Percentiles rank a stretch among this genome's conserved stretches.
Evolutionary conservation across 1,140 invertebrate species (phyloP).

Genomic region (Apolygus lucorum): DNA sequence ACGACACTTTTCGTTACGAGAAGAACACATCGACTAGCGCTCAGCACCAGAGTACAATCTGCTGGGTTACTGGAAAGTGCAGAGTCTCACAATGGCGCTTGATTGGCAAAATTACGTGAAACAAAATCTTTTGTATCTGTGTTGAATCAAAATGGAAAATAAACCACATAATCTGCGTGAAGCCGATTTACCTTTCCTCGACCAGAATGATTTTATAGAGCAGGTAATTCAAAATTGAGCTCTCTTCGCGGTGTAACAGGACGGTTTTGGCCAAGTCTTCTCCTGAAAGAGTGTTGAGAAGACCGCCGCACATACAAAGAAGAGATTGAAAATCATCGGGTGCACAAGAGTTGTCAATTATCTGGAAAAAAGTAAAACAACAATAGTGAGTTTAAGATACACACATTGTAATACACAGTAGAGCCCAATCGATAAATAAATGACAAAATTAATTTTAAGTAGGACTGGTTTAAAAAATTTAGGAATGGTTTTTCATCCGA

Average conservation of each 20-base stretch:
- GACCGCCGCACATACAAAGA: slow-evolving; percentile 12
- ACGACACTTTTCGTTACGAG: slow-evolving; percentile 1
- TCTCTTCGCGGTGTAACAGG: not conserved
- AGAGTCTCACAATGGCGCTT: too few relatives aligned
- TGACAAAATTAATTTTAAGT: too few relatives aligned
- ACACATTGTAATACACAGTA: too few relatives aligned
- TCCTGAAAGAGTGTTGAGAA: slow-evolving; percentile 10
- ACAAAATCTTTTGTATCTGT: not conserved
- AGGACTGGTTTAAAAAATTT: too few relatives aligned
- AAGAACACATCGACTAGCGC: slow-evolving; percentile 32
- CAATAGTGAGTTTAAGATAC: too few relatives aligned
- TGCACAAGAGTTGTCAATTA: not conserved
- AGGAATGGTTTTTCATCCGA: too few relatives aligned
- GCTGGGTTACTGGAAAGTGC: slow-evolving; percentile 37
- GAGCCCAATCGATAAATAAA: too few relatives aligned
- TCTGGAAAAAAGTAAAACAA: not conserved
- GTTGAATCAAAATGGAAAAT: not conserved
- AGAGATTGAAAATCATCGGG: not conserved
- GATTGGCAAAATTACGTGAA: too few relatives aligned
- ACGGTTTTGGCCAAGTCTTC: slow-evolving; percentile 11
- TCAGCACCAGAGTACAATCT: slow-evolving; percentile 39
- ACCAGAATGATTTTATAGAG: not conserved
- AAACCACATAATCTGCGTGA: not conserved
- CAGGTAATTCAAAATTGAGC: not conserved
- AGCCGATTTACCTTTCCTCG: not conserved